Conservation (phyloP, 1,140 invertebrate species). For the Drosophila trapezifrons region DNA sequence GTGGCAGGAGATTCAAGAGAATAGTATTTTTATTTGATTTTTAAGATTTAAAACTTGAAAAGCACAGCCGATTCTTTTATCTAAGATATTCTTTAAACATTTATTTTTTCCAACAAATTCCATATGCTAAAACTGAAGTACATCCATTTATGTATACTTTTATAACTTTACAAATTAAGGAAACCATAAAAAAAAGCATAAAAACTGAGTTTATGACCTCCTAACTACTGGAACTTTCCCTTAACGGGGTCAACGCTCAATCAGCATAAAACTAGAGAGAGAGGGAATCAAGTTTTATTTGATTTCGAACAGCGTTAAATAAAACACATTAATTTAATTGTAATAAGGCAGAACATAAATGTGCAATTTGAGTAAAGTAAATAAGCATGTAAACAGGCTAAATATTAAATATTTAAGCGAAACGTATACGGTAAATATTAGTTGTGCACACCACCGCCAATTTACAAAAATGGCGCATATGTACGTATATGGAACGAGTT, state of each 20-base stretch:
- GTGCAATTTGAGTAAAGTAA: constrained; percentile 1
- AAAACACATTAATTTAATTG: background rate
- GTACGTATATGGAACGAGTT: background rate
- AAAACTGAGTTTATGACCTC: background rate
- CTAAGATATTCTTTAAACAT: background rate
- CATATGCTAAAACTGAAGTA: background rate
- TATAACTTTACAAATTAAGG: background rate
- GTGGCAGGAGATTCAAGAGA: background rate
- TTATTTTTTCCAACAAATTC: background rate
- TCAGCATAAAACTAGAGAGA: background rate
- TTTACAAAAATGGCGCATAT: background rate
- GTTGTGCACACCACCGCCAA: constrained; percentile 9
- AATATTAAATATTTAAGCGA: constrained; percentile 14
- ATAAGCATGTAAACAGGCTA: constrained; percentile 4
- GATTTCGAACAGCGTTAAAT: background rate
- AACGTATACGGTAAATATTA: constrained; percentile 26
- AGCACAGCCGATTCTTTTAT: too few species aligned
- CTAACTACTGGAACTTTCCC: background rate
- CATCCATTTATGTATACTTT: background rate
- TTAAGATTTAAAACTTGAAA: background rate
- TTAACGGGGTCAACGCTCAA: constrained; percentile 1
- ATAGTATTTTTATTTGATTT: constrained; percentile 7
- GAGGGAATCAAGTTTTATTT: background rate
- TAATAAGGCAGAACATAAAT: constrained; percentile 6
- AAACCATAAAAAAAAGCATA: background rate